Evolutionary conservation across 92 coral and sea anemone species (phyloP), one percentile per base, ranked within the genome.

Genomic region (Parazoanthus swiftii): DNA sequence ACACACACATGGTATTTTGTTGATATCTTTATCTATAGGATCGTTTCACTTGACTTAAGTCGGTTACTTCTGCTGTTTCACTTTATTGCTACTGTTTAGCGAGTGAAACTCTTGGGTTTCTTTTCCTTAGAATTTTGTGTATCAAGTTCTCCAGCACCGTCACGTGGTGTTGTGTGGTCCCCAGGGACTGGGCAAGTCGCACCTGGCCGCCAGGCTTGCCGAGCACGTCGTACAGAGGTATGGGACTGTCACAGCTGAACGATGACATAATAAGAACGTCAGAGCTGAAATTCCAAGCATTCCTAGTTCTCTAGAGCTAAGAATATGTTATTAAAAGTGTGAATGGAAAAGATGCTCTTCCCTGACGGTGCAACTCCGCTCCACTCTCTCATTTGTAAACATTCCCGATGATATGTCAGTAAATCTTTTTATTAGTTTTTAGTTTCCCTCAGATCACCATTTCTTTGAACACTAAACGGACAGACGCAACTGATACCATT

Each of bases 151-250:
- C 74, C 95, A 95, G 50, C 91, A 95, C 79, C 94, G 95, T 74
- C 89, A 86, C 81, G 92, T 95, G 71, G 85, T 95, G 11, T 89
- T 95, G 88, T 95, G 98, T 81, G 98, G 98, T 65, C 86, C 91
- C 37, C 89, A 66, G 11, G 93, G 95, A 8, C 89, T 95, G 20
- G 98, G 98, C 80, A 95, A 95, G 90, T 89, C 98, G 3, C 91
- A 91, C 89, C 79, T 95, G 78, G 98, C 98, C 0, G 77, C 92
- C 7, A 90, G 91, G 72, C 92, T 95, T 50, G 98, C 98, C 1
- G 98, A 95, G 85, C 98, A 95, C 59, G 68, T 95, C 51, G 98
- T 91, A 16, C 93, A 95, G 89, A 91, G 95, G 98, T 91, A 56
- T 79, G 92, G 44, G 35, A 16, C 37, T 5, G 2, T 15, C 8